phyloP scores from a whole-genome alignment of 2,113 vertebrate species.

The Australoheros scitulus region DNA sequence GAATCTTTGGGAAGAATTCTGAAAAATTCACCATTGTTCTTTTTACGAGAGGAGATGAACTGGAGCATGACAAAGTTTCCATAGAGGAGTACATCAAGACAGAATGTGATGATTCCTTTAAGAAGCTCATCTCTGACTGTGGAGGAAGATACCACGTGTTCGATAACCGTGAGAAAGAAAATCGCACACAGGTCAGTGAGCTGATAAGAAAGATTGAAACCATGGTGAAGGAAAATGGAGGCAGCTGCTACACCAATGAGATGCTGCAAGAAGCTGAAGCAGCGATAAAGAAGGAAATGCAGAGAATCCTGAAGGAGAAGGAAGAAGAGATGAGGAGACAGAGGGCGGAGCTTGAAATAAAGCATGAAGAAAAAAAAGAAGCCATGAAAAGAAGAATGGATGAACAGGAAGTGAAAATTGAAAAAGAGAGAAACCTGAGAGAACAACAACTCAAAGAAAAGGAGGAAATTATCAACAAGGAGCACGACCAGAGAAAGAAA shows the following conservation, averaged over 20 bases:
- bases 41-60: neutral
- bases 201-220: neutral
- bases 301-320: conserved; percentile 22
- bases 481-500: neutral
- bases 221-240: conserved; percentile 24
- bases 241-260: no score
- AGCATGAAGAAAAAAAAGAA: conserved; percentile 28
- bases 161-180: neutral
- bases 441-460: neutral
- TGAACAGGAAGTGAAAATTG: neutral
- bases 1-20: no score
- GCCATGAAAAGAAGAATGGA: neutral
- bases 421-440: neutral
- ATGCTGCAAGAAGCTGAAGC: neutral
- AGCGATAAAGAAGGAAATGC: neutral
- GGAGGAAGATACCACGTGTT: conserved; percentile 20
- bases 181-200: conserved; percentile 29
- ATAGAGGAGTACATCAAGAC: neutral
- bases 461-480: neutral
- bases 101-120: neutral
- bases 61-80: neutral
- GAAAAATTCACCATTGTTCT: no score
- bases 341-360: neutral
- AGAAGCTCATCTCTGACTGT: neutral
- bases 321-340: conserved; percentile 44